Conservation (phyloP, 2,113 vertebrate genomes). For the Calidris pygmaea region DNA sequence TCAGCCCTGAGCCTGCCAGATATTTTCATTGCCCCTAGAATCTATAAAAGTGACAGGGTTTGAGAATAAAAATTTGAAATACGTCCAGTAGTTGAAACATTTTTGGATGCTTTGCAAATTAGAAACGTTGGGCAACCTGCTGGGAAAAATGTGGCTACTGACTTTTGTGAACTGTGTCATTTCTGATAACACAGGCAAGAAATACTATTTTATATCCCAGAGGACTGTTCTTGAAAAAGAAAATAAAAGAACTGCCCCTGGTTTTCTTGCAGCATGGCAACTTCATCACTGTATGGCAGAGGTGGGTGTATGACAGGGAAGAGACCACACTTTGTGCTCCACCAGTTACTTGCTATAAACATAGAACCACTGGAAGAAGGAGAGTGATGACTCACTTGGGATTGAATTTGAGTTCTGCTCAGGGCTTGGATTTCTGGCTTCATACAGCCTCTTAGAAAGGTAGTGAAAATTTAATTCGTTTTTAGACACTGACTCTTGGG, state of each 20-base stretch:
- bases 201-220: not conserved
- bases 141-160: slow-evolving; percentile 17
- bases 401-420: not conserved
- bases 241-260: not conserved
- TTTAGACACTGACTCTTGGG: not conserved
- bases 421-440: not conserved
- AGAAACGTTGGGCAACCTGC: not conserved
- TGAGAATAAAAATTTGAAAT: not conserved
- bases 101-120: slow-evolving; percentile 9
- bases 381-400: not conserved
- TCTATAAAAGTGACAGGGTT: not conserved
- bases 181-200: not conserved
- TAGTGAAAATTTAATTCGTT: not conserved
- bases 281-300: not conserved
- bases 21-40: not conserved
- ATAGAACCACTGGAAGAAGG: not conserved
- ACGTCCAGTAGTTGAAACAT: not conserved
- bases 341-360: not conserved
- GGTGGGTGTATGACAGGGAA: not conserved
- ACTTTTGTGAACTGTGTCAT: not conserved
- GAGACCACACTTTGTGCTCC: not conserved
- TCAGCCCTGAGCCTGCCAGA: not conserved
- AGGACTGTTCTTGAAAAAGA: not conserved
- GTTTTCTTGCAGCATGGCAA: not conserved
- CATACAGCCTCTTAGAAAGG: not conserved